These are phyloP conservation scores for Rhinella marina DNA, from an alignment of 2,797 vertebrate genomes.

Conservation along the genomic window DNA sequence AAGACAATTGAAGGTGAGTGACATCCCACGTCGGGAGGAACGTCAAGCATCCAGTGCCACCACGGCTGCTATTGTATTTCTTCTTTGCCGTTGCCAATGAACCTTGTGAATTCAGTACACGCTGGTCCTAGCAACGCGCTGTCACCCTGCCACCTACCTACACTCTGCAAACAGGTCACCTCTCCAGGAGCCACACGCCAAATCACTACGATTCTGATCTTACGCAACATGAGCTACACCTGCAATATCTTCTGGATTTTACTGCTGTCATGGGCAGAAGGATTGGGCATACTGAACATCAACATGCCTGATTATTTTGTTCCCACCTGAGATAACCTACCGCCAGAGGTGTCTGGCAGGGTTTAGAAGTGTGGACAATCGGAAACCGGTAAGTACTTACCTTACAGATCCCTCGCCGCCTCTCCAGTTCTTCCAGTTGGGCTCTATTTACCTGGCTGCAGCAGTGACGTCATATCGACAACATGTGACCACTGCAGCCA, in stretches of 20 bases:
- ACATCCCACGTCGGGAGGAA: slow-evolving; percentile 40
- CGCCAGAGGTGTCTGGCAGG: too few species aligned
- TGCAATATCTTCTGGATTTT: not conserved
- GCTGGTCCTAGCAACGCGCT: not conserved
- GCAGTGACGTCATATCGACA: too few species aligned
- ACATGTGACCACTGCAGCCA: too few species aligned
- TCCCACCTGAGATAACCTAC: too few species aligned
- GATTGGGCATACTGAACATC: too few species aligned
- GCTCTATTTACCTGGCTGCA: too few species aligned
- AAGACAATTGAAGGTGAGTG: slow-evolving; percentile 9
- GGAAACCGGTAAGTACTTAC: too few species aligned
- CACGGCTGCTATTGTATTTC: not conserved
- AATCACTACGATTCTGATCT: not conserved
- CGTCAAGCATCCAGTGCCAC: slow-evolving; percentile 26
- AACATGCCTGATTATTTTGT: too few species aligned
- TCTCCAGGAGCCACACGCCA: not conserved
- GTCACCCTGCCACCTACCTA: not conserved
- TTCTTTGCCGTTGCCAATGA: not conserved
- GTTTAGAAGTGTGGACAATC: too few species aligned
- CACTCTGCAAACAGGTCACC: not conserved
- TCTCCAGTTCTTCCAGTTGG: too few species aligned
- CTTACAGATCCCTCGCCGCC: too few species aligned
- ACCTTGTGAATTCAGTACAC: not conserved
- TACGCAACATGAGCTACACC: not conserved
- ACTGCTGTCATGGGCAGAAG: too few species aligned